Conservation (phyloP, 2,113 vertebrate species). For the Solea senegalensis region DNA sequence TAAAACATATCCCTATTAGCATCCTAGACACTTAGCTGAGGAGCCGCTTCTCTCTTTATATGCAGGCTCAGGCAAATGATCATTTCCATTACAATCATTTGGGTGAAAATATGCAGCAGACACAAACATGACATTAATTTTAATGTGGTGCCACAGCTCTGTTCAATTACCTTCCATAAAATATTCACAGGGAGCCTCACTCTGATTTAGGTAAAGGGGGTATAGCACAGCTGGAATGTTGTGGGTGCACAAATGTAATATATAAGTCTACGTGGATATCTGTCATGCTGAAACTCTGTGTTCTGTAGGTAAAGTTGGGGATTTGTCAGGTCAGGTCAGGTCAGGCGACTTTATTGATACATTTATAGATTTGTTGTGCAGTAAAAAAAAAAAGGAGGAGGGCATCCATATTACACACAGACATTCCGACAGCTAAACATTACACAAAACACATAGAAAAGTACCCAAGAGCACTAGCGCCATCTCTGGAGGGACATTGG, state of each 20-base stretch:
- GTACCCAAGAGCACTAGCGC: no score
- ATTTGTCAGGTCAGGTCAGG: neutral
- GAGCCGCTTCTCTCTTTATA: conserved; percentile 57
- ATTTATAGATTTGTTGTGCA: no score
- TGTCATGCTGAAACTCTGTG: conserved; percentile 9
- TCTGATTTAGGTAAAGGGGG: conserved; percentile 60
- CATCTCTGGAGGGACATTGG: no score
- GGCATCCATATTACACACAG: no score
- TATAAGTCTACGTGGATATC: conserved; percentile 16
- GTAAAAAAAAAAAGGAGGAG: no score
- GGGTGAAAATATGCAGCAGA: conserved; percentile 71
- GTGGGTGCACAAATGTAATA: conserved; percentile 20
- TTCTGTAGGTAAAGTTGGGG: conserved; percentile 16
- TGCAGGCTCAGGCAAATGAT: conserved; percentile 69
- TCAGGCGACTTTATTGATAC: no score
- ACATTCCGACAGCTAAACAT: no score
- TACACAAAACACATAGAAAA: no score
- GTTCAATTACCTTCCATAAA: conserved; percentile 78
- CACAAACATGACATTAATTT: conserved; percentile 79
- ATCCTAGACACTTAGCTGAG: conserved; percentile 61
- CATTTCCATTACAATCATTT: conserved; percentile 79
- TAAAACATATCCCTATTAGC: conserved; percentile 74
- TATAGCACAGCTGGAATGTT: conserved; percentile 49
- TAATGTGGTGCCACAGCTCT: conserved; percentile 71
- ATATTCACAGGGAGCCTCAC: conserved; percentile 74